Conservation (phyloP, 2,113 vertebrate genomes). For the Furnarius figulus region DNA sequence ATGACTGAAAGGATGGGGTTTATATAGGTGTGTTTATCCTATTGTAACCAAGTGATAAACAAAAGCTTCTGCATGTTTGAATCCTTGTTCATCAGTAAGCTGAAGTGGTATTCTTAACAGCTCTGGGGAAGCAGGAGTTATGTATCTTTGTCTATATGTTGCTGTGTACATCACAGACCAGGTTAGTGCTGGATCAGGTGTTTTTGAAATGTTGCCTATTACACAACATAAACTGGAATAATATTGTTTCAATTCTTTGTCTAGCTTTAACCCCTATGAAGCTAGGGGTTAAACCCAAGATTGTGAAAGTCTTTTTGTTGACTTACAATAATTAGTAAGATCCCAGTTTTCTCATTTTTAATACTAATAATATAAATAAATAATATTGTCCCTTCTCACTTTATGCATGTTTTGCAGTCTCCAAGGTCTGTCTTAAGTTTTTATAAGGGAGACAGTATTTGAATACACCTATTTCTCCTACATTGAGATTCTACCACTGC, state of each 20-base stretch:
- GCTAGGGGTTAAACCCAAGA: no score
- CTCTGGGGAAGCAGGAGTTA: neutral
- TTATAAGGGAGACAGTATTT: neutral
- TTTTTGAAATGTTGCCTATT: neutral
- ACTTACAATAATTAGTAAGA: neutral
- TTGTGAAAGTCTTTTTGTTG: neutral
- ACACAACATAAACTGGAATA: neutral
- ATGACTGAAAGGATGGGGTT: neutral
- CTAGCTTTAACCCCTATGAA: neutral
- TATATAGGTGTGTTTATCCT: neutral
- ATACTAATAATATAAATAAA: neutral
- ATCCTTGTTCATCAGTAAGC: neutral
- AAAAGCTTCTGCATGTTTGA: neutral
- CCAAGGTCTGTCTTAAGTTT: neutral
- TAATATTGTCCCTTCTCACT: neutral
- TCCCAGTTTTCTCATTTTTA: neutral
- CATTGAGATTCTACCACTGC: neutral
- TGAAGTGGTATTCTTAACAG: neutral
- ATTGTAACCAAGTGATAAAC: neutral
- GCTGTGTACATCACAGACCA: neutral
- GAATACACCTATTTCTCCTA: neutral
- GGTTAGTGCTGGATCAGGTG: neutral
- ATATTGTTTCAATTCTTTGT: neutral
- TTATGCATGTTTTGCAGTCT: neutral
- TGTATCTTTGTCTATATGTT: accelerated